Evolutionary conservation across 1,140 invertebrate genomes (phyloP), one percentile per base, ranked within the genome.

Genomic region (Scylla paramamosain): DNA sequence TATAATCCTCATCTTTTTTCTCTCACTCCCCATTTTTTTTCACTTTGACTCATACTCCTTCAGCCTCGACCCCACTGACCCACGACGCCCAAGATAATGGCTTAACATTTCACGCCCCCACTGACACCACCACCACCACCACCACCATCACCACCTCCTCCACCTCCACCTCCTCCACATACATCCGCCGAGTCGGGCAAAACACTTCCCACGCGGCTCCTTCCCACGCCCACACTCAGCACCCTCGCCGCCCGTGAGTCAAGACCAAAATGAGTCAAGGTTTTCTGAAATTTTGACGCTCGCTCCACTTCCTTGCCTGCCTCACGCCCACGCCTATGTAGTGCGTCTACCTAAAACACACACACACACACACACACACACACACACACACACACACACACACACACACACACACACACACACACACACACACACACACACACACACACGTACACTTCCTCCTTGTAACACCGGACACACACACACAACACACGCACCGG

Each of bases 71-170:
- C 67, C 67, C 20, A 2, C 67, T 77, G 67, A 77, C 67, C 67
- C 67, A 25, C 67, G 67, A 77, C 67, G 67, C 67, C 67, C 67
- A 77, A 77, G 67, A 77, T 77, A 77, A 77, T 77, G 67, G 67
- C 67, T n/a, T 77, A 77, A 77, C 67, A 77, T 77, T 77, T 77
- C 67, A 77, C 67, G 67, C 67, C 67, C 20, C 67, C 25, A 77
- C 67, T 0, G 12, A 12, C 12, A 12, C 52, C 10, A 59, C 52
- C 16, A 59, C 52, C 52, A 14, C 52, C 52, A 59, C 52, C 52
- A 14, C 52, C 52, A 14, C 52, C 52, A 59, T 48, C 46, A n/a
- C 59, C 59, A 67, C 59, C 7, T 16, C 67, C 12, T 20, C 52
- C 10, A 59, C 52, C 16, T 14, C 10, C 10, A 14, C 10, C 52